phyloP scores from a whole-genome alignment of 2,113 vertebrate genomes.

The Neolamprologus devosi region DNA sequence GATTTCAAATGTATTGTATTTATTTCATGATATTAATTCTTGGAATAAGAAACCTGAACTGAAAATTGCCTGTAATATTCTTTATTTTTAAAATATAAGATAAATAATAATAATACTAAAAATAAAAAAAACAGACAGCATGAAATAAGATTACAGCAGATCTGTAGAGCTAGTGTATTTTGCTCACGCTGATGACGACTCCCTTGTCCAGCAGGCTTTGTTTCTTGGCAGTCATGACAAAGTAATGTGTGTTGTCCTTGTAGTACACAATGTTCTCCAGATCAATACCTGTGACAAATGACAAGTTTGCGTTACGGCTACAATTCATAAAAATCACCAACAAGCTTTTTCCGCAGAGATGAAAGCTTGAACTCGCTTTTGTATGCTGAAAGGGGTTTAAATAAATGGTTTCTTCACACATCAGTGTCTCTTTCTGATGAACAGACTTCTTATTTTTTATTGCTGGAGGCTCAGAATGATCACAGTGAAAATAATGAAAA shows the following conservation, averaged over 20 bases:
- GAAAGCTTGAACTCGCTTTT: background rate
- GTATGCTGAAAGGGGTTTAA: background rate
- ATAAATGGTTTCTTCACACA: background rate
- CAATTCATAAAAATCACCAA: background rate
- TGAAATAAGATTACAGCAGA: background rate
- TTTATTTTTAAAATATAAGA: background rate
- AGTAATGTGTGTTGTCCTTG: conserved; percentile 95
- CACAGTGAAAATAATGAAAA: background rate
- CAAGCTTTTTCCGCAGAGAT: background rate
- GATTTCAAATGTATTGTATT: background rate
- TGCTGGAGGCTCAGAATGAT: background rate
- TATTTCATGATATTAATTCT: background rate
- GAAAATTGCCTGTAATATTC: background rate
- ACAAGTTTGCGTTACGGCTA: background rate
- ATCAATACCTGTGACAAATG: conserved; percentile 80
- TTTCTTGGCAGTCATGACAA: conserved; percentile 99
- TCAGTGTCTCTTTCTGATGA: background rate
- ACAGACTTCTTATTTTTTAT: background rate
- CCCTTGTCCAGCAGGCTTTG: conserved; percentile 95
- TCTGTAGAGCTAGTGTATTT: background rate
- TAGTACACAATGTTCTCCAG: conserved; percentile 99
- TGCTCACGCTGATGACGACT: conserved; percentile 87
- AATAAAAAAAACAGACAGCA: accelerated
- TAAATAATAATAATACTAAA: background rate
- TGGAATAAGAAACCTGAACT: background rate